Evolutionary conservation across 1,140 invertebrate species (phyloP).

Genomic region (Macrosteles quadrilineatus): DNA sequence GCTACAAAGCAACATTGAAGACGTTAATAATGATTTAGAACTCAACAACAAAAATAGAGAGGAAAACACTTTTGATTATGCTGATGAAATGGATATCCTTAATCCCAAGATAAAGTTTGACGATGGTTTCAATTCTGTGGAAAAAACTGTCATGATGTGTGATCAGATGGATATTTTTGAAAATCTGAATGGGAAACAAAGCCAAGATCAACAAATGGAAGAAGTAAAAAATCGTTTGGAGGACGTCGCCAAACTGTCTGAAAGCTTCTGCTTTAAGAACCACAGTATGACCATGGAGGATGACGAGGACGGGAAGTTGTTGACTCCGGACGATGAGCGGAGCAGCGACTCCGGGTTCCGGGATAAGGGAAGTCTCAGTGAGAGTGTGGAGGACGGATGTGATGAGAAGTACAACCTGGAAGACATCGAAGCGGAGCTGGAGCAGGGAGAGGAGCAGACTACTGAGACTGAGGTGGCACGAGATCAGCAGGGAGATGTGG

Average conservation of each 20-base stretch:
- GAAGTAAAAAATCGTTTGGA: slow-evolving; percentile 41
- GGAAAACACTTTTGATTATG: not conserved
- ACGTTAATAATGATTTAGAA: not conserved
- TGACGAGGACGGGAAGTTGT: slow-evolving; percentile 53
- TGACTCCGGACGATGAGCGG: slow-evolving; percentile 57
- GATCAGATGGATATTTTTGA: slow-evolving; percentile 15
- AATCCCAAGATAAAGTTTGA: slow-evolving; percentile 7
- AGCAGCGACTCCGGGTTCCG: slow-evolving; percentile 58
- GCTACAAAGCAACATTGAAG: not conserved
- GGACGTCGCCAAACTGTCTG: slow-evolving; percentile 37
- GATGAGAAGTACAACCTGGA: slow-evolving; percentile 54
- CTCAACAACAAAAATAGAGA: slow-evolving; percentile 9
- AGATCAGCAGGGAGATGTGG: too few species aligned
- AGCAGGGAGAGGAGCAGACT: slow-evolving; percentile 39
- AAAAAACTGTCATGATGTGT: slow-evolving; percentile 6
- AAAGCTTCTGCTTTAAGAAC: slow-evolving; percentile 27
- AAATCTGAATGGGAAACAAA: not conserved
- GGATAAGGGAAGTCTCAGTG: slow-evolving; percentile 52
- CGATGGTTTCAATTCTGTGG: not conserved
- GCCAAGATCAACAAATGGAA: slow-evolving; percentile 39
- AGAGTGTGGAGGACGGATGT: slow-evolving; percentile 50
- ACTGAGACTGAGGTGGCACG: too few species aligned
- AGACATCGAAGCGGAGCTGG: slow-evolving; percentile 46
- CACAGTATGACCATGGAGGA: slow-evolving; percentile 45
- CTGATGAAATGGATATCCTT: not conserved